Evolutionary conservation across 2,797 vertebrate genomes (phyloP), one percentile per base, ranked within the genome.

Genomic region (Knipowitschia caucasica): DNA sequence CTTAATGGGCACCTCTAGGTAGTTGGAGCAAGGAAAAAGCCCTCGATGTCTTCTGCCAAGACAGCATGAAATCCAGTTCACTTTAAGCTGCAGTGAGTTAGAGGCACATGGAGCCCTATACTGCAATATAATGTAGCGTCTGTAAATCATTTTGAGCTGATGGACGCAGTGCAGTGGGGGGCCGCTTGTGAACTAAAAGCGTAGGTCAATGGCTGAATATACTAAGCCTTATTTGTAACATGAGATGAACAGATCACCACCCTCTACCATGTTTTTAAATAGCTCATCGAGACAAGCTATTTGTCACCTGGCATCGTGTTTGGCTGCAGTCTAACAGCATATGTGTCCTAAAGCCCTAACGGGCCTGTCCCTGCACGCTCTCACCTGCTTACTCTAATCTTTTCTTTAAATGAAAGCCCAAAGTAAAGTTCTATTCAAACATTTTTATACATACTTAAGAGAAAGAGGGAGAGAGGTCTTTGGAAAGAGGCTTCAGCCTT

Each of bases 11-110:
- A 50, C 59, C 9, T 51, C 34, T 44, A 60, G 62, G 64, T 66
- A 51, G 31, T 57, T 47, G 36, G 24, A 59, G 38, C 23, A 46
- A 38, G 27, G 67, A 55, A 53, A 62, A 71, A 56, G 12, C 21
- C 46, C 24, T 55, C 47, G 25, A 8, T 25, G 17, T 62, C 59
- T 62, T 42, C 43, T 73, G 45, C 56, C 63, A 63, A 73, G 46
- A 69, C 65, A 24, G 62, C 43, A 64, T 72, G 50, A 77, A 71
- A 80, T 73, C 18, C 31, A 53, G 43, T 59, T 73, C 44, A 57
- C 34, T 50, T 36, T 18, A 66, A 69, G 53, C 52, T 38, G 53
- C 56, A 47, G 33, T 40, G 54, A 62, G 50, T 65, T 58, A 52
- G 26, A 50, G 1, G 33, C 54, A 29, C 51, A 33, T 44, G 23